phyloP scores from a whole-genome alignment of 1,140 invertebrate species.

The Leptopilina clavipes region DNA sequence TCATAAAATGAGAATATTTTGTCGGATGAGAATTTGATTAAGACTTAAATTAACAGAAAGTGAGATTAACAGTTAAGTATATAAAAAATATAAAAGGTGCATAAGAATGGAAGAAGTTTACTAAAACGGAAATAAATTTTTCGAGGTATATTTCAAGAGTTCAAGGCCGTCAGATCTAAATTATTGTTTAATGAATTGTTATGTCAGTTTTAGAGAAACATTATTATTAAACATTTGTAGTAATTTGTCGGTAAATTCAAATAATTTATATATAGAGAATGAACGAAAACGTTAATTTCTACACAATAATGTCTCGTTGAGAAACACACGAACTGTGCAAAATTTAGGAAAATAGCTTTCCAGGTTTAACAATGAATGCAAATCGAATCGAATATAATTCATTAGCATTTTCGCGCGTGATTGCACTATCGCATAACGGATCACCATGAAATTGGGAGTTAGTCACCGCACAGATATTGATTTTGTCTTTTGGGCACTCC shows the following conservation, averaged over 20 bases:
- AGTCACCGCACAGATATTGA: conserved; percentile 58
- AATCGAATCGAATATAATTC: conserved; percentile 40
- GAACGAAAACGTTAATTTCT: neutral
- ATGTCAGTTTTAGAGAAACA: too few species aligned
- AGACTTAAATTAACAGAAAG: too few species aligned
- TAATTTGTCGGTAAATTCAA: neutral
- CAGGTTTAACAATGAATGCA: neutral
- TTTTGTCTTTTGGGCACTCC: conserved; percentile 61
- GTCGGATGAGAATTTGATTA: too few species aligned
- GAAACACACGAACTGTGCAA: neutral
- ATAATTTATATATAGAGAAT: neutral
- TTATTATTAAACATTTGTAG: conserved; percentile 35
- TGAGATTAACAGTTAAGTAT: too few species aligned
- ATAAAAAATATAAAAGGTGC: too few species aligned
- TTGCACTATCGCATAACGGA: conserved; percentile 53
- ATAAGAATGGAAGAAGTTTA: too few species aligned
- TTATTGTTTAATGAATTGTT: too few species aligned
- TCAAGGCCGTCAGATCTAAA: too few species aligned
- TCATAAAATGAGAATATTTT: too few species aligned
- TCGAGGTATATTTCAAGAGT: too few species aligned
- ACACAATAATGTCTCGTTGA: neutral
- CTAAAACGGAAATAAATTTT: too few species aligned
- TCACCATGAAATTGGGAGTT: conserved; percentile 57
- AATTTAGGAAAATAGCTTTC: neutral
- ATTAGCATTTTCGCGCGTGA: conserved; percentile 51